phyloP scores from a whole-genome alignment of 2,113 vertebrate genomes.

The Coregonus clupeaformis region DNA sequence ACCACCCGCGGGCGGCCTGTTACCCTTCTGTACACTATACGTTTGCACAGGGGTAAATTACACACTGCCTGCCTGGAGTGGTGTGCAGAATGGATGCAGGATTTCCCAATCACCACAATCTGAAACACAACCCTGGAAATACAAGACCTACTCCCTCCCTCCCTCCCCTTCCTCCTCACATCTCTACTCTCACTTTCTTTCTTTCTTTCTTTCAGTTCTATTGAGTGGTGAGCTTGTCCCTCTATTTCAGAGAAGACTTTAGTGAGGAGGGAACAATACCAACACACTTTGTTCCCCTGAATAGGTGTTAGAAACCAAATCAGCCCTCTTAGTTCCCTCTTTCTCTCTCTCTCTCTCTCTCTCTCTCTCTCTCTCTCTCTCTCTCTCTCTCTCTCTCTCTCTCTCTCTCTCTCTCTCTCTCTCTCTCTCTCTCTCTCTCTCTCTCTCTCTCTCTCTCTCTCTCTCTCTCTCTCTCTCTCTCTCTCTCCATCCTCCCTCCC shows the following conservation, averaged over 20 bases:
- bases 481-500: no score
- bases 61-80: neutral
- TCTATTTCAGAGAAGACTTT: conserved; percentile 59
- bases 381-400: conserved; percentile 33
- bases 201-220: conserved; percentile 45
- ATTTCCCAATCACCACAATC: no score
- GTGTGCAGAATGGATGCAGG: no score
- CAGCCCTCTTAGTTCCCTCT: conserved; percentile 59
- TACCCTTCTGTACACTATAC: no score
- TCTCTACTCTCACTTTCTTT: conserved; percentile 1
- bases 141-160: conserved; percentile 14
- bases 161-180: neutral
- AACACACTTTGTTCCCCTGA: conserved; percentile 68
- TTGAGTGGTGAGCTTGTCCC: conserved; percentile 62
- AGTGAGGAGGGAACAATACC: conserved; percentile 61
- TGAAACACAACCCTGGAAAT: conserved; percentile 42
- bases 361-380: conserved; percentile 34
- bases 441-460: no score
- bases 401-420: neutral
- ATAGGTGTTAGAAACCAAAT: conserved; percentile 73
- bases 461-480: no score
- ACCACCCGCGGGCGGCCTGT: no score
- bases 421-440: no score
- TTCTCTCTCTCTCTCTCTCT: conserved; percentile 45
- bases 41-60: no score